Conservation (phyloP, 2,797 vertebrate species). For the Setipinna tenuifilis region DNA sequence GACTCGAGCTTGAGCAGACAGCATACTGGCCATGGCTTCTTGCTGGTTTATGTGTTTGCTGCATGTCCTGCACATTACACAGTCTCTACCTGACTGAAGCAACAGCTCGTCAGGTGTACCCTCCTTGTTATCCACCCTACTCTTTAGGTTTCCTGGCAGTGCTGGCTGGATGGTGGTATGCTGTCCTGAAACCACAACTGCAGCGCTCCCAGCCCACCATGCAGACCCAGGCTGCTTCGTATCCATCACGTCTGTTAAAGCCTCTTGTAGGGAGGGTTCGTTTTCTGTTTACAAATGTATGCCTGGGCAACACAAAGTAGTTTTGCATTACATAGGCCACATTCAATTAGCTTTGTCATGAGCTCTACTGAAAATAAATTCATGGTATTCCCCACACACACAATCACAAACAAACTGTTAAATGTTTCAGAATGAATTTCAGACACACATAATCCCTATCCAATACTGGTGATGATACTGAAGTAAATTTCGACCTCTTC, state of each 20-base stretch:
- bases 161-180: constrained; percentile 25
- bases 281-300: background rate
- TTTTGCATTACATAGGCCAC: background rate
- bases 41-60: constrained; percentile 48
- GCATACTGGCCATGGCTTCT: constrained; percentile 43
- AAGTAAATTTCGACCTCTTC: background rate
- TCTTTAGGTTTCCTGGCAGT: constrained; percentile 49
- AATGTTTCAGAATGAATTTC: background rate
- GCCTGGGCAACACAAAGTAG: background rate
- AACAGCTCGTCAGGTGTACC: constrained; percentile 57
- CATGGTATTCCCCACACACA: too few relatives aligned
- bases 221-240: background rate
- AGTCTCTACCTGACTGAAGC: constrained; percentile 36
- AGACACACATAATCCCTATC: background rate
- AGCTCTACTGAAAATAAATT: background rate
- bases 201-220: background rate
- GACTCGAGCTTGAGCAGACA: too few relatives aligned
- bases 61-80: constrained; percentile 55
- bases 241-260: background rate
- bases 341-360: background rate
- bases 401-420: background rate
- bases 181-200: constrained; percentile 46
- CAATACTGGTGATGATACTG: background rate
- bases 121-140: constrained; percentile 57
- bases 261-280: background rate